Percentiles rank a stretch among this genome's conserved stretches.
Conservation (phyloP, 2,888 invertebrate species). For the Girardia tigrina region DNA sequence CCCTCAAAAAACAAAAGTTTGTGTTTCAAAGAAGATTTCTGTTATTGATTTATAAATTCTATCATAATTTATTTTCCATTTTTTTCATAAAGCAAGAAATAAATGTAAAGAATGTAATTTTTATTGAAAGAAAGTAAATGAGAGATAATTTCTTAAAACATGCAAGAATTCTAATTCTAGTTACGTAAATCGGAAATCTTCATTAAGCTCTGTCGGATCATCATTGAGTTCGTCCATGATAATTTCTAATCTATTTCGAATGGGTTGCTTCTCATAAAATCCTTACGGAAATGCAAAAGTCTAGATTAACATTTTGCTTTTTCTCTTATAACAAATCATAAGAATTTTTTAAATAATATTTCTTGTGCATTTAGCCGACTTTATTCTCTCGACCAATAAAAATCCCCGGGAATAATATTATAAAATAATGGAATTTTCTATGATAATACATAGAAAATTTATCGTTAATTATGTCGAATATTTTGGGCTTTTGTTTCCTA, state of each 20-base stretch:
- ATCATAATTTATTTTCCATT: too few relatives aligned
- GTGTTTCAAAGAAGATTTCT: too few relatives aligned
- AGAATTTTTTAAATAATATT: neutral
- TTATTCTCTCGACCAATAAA: neutral
- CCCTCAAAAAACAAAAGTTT: too few relatives aligned
- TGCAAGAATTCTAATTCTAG: neutral
- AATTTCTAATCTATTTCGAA: neutral
- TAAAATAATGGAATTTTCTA: neutral
- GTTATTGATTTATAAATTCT: too few relatives aligned
- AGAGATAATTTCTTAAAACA: neutral
- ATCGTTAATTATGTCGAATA: neutral
- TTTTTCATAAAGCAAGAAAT: too few relatives aligned
- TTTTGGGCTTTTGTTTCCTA: neutral
- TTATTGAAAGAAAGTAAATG: too few relatives aligned
- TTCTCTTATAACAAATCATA: slow-evolving; percentile 15
- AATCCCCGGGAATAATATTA: neutral
- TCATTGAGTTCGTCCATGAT: neutral
- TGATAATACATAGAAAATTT: neutral
- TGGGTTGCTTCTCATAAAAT: neutral
- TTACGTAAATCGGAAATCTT: slow-evolving; percentile 15
- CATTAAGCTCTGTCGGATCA: neutral
- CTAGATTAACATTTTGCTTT: neutral
- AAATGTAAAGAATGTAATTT: too few relatives aligned
- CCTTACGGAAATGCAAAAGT: slow-evolving; percentile 2
- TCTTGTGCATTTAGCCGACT: neutral